Evolutionary conservation across 1,140 invertebrate genomes (phyloP).

Genomic region (Lamellibrachia luymesi): DNA sequence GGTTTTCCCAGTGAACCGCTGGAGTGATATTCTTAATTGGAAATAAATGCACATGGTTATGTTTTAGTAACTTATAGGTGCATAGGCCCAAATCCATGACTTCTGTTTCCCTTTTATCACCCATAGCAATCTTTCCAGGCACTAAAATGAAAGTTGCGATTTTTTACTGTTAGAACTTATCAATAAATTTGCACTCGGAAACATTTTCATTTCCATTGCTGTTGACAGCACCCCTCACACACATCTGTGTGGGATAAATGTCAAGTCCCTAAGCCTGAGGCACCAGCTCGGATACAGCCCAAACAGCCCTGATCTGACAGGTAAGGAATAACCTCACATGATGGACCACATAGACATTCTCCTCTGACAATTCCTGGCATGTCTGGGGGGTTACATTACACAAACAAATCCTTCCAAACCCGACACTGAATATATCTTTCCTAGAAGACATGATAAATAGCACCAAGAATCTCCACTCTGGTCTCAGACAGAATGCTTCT

Average conservation of each 20-base stretch:
- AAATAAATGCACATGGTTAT: not conserved
- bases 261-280: not conserved
- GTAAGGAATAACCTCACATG: not conserved
- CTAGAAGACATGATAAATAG: constrained; percentile 1
- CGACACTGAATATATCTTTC: not conserved
- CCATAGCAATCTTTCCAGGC: not conserved
- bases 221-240: not conserved
- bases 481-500: not conserved
- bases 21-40: no score
- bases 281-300: not conserved
- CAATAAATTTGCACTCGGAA: not conserved
- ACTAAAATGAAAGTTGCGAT: not conserved
- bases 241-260: not conserved
- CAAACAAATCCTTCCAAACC: constrained; percentile 1
- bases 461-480: not conserved
- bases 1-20: no score
- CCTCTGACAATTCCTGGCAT: not conserved
- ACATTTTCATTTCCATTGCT: not conserved
- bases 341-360: not conserved
- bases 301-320: not conserved
- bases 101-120: not conserved
- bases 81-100: not conserved
- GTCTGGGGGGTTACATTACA: not conserved
- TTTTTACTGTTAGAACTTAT: not conserved
- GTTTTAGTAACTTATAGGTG: not conserved